Percentiles rank a stretch among this genome's conserved stretches.
phyloP scores from a whole-genome alignment of 30 jellyfish, hydroid and myxozoan species.

The Mastigias papua region DNA sequence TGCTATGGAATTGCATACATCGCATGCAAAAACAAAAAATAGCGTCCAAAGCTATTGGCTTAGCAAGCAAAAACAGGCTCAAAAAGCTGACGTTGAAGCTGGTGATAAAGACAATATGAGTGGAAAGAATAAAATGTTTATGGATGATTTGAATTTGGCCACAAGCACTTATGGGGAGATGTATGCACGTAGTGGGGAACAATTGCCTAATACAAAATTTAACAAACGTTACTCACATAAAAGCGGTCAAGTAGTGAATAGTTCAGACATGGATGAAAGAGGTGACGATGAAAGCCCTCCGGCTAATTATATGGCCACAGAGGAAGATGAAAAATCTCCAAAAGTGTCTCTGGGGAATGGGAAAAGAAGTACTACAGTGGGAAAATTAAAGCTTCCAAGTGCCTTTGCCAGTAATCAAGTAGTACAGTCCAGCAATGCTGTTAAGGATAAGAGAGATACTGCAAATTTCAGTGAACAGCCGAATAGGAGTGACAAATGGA shows the following conservation, averaged over 20 bases:
- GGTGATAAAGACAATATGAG: constrained; percentile 23
- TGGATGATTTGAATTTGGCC: constrained; percentile 33
- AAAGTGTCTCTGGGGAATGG: background rate
- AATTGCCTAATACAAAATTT: background rate
- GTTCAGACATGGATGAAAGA: background rate
- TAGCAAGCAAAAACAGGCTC: constrained; percentile 25
- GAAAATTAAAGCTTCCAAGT: constrained; percentile 35
- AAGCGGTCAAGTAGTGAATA: background rate
- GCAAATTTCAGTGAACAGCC: background rate
- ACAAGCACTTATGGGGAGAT: constrained; percentile 39
- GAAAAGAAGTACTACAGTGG: constrained; percentile 5
- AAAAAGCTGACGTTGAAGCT: constrained; percentile 1
- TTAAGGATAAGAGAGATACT: background rate
- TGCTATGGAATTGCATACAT: background rate
- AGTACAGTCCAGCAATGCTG: background rate
- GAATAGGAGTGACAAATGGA: background rate
- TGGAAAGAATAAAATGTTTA: background rate
- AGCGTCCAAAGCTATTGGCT: constrained; percentile 31
- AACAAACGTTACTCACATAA: background rate
- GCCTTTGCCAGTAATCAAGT: constrained; percentile 29
- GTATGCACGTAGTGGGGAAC: background rate
- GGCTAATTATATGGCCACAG: background rate
- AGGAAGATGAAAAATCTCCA: background rate
- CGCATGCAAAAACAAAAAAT: background rate
- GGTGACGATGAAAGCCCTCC: background rate